These are phyloP conservation scores for Drosophila nikananu DNA, from an alignment of 1,140 invertebrate species.

Conservation along the genomic window DNA sequence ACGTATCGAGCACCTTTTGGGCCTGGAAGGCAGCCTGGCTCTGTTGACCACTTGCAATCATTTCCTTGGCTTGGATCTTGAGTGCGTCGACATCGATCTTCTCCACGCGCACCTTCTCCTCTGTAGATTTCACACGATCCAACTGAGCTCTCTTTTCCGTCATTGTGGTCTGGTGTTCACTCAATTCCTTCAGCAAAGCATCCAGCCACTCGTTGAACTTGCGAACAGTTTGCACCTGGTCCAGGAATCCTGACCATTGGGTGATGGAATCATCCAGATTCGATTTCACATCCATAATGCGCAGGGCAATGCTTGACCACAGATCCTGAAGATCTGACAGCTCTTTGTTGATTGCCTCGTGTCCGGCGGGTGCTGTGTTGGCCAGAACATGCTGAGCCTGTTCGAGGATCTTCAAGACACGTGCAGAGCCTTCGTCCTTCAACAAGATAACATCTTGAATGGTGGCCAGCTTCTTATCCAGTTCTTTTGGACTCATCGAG, in stretches of 20 bases:
- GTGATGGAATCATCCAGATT: slow-evolving; percentile 95
- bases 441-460: slow-evolving; percentile 94
- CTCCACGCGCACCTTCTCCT: slow-evolving; percentile 95
- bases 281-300: slow-evolving; percentile 95
- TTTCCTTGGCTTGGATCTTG: slow-evolving; percentile 94
- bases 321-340: slow-evolving; percentile 94
- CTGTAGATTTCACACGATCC: slow-evolving; percentile 93
- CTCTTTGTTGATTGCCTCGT: slow-evolving; percentile 93
- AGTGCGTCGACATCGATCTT: slow-evolving; percentile 96
- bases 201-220: slow-evolving; percentile 93
- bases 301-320: slow-evolving; percentile 94
- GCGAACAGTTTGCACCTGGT: slow-evolving; percentile 94
- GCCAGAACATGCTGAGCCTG: slow-evolving; percentile 96
- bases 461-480: slow-evolving; percentile 93
- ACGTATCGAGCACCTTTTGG: slow-evolving; percentile 92
- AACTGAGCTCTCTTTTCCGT: slow-evolving; percentile 94
- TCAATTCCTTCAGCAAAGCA: slow-evolving; percentile 89
- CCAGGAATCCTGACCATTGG: slow-evolving; percentile 94
- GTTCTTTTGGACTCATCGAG: slow-evolving; percentile 92
- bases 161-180: slow-evolving; percentile 92
- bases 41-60: slow-evolving; percentile 94
- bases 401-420: slow-evolving; percentile 94
- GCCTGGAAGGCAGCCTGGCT: slow-evolving; percentile 93
- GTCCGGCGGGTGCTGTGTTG: slow-evolving; percentile 95
- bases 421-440: slow-evolving; percentile 96